Base-by-base conservation (phyloP, 2,888 invertebrate genomes). In the Melanotus villosus region DNA sequence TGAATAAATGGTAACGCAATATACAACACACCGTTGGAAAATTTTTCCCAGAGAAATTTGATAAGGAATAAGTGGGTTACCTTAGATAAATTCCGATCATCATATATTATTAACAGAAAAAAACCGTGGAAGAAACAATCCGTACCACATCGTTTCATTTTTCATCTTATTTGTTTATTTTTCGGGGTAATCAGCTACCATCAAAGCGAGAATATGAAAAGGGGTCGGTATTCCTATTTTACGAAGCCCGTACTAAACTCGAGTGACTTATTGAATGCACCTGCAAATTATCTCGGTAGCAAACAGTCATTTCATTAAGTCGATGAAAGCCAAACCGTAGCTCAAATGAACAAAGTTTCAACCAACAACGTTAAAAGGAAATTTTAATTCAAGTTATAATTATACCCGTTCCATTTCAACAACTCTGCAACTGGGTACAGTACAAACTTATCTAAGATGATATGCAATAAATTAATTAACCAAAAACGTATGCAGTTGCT, bases 1-100 rank as follows among this genome's bases (percentile, higher is more conserved):
- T 67, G 54, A 67, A 67, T 60, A 67, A 67, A 67, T 60, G 50
- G 54, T 60, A 60, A 67, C 45, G 32, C 34, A 67, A 67, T 67
- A 67, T 52, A 60, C 45, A 58, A 57, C 58, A 45, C 38, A 36
- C 58, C 26, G 26, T 7, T 26, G 32, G 19, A 64, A 65, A 58
- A 47, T 59, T 38, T n/a, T n/a, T 47, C 21, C 45, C 38, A 58
- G 10, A 23, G 23, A 41, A 65, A 65, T 65, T 58, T 26, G 34
- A 65, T 65, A 56, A 43, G 14, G 14, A 36, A 43, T 57, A 65
- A 59, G 30, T 38, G 23, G 57, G 58, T 59, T 65, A 65, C 32
- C 34, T 34, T 32, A 57, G 12, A 57, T 45, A 57, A 47, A 38
- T 57, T 41, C 14, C 23, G 26, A 38, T 56, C 43, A 10, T 26